phyloP scores from a whole-genome alignment of 2,113 vertebrate genomes.

The Hoplias malabaricus region DNA sequence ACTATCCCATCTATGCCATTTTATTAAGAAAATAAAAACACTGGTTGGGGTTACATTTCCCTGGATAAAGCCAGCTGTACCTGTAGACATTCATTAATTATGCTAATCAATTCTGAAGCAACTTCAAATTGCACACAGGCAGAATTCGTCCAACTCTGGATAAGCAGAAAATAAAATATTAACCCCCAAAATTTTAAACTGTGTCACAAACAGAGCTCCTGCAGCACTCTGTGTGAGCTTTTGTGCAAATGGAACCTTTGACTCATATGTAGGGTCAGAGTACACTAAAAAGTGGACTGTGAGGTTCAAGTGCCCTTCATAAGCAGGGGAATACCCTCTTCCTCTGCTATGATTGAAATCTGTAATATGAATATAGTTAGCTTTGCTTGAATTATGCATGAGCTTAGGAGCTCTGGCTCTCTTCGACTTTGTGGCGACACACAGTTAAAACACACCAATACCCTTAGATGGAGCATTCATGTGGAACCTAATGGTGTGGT shows the following conservation, averaged over 20 bases:
- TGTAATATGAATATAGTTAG: conserved; percentile 27
- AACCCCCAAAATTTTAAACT: conserved; percentile 19
- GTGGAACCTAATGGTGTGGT: conserved; percentile 2
- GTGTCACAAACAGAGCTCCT: conserved; percentile 20
- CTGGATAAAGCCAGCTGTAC: background rate
- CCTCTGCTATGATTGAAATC: conserved; percentile 29
- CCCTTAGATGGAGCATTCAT: conserved; percentile 33
- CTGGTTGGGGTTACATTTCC: background rate
- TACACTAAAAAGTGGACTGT: background rate
- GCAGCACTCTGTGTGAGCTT: background rate
- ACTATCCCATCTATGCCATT: conserved; percentile 12
- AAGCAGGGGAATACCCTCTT: conserved; percentile 31
- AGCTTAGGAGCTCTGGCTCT: conserved; percentile 6
- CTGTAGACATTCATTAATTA: conserved; percentile 21
- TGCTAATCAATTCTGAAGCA: conserved; percentile 13
- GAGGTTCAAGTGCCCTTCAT: conserved; percentile 3
- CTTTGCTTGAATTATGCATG: conserved; percentile 46
- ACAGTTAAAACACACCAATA: conserved; percentile 12
- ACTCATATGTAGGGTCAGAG: conserved; percentile 3
- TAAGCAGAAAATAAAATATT: background rate
- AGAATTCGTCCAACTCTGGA: background rate
- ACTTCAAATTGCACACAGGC: conserved; percentile 14
- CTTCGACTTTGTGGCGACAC: conserved; percentile 26
- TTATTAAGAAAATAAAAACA: conserved; percentile 7
- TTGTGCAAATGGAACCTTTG: conserved; percentile 2